These are phyloP conservation scores for Amphimedon queenslandica DNA, from an alignment of 37 sponge, comb jelly and placozoan genomes.

Conservation along the genomic window DNA sequence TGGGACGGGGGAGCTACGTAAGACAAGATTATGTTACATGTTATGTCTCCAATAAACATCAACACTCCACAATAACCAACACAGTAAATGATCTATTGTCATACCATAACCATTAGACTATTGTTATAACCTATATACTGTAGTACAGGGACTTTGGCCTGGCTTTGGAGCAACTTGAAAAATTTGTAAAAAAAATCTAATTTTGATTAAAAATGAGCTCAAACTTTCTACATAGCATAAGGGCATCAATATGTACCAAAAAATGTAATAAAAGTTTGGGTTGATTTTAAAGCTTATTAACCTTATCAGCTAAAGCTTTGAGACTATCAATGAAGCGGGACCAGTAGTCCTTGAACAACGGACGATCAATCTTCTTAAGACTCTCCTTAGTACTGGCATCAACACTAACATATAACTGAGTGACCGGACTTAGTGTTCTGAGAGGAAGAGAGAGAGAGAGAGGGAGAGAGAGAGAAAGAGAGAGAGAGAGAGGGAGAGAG, in stretches of 20 bases:
- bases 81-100: not conserved
- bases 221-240: no score
- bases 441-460: not conserved
- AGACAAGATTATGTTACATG: no score
- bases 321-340: slow-evolving; percentile 77
- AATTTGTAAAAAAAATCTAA: no score
- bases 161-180: no score
- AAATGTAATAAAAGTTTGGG: not conserved
- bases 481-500: not conserved
- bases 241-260: no score
- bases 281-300: no score
- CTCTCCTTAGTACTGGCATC: slow-evolving; percentile 92
- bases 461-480: not conserved
- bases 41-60: no score
- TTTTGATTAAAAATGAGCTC: no score
- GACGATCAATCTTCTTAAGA: slow-evolving; percentile 92
- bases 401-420: slow-evolving; percentile 95
- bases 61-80: no score
- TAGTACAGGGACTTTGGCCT: no score
- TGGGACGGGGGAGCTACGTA: no score
- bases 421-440: slow-evolving; percentile 81
- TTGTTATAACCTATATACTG: not conserved
- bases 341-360: slow-evolving; percentile 93
- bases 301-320: slow-evolving; percentile 77
- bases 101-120: not conserved